Evolutionary conservation across 2,888 invertebrate genomes (phyloP).

Genomic region (Geotrupes spiniger): DNA sequence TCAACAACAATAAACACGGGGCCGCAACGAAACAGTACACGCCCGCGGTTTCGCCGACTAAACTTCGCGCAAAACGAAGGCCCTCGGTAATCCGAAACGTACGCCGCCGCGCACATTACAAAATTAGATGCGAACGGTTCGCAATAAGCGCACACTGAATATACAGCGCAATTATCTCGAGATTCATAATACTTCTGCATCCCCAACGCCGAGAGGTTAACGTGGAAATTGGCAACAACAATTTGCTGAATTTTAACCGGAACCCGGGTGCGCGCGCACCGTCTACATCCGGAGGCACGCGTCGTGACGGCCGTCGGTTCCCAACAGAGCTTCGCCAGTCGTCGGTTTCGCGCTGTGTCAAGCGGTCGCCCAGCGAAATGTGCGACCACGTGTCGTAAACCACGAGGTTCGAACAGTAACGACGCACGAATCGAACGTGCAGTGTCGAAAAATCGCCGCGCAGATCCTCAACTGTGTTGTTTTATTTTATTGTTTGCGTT

Average conservation of each 20-base stretch:
- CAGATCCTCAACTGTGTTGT: not conserved
- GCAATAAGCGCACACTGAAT: too few relatives aligned
- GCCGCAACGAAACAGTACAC: too few relatives aligned
- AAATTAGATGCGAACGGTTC: too few relatives aligned
- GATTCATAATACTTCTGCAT: constrained; percentile 11
- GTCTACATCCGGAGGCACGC: constrained; percentile 48
- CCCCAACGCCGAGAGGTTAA: not conserved
- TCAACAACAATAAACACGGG: too few relatives aligned
- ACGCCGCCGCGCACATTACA: too few relatives aligned
- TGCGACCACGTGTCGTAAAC: constrained; percentile 32
- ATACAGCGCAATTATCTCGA: constrained; percentile 1
- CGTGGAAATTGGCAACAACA: constrained; percentile 1
- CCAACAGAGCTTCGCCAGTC: constrained; percentile 43
- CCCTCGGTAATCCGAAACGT: too few relatives aligned
- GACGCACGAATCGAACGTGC: constrained; percentile 4
- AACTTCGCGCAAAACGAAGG: too few relatives aligned
- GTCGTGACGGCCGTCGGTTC: constrained; percentile 48
- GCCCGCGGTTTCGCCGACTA: too few relatives aligned
- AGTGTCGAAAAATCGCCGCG: constrained; percentile 1
- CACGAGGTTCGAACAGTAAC: constrained; percentile 25
- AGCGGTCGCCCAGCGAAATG: constrained; percentile 37
- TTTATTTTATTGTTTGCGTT: too few relatives aligned
- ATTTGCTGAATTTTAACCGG: constrained; percentile 35
- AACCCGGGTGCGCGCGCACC: constrained; percentile 58
- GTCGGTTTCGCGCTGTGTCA: constrained; percentile 40